Percentiles rank a stretch among this genome's conserved stretches.
Evolutionary conservation across 2,113 vertebrate genomes (phyloP).

Genomic region (Orientallactaga bullata): DNA sequence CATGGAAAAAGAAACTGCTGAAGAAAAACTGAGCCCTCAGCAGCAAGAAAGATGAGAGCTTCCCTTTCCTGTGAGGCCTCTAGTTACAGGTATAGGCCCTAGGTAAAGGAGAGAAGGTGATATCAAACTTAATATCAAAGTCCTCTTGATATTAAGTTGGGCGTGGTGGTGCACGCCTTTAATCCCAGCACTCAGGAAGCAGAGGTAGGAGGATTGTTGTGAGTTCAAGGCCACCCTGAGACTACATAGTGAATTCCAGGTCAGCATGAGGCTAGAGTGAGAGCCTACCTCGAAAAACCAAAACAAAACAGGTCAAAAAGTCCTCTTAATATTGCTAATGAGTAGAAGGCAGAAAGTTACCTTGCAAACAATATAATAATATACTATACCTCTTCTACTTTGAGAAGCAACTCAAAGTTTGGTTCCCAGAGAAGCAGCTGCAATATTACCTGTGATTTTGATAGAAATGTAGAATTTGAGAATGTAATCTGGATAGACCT

Average conservation of each 20-base stretch:
- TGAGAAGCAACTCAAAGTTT: background rate
- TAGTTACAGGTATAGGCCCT: background rate
- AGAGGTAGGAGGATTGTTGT: no score
- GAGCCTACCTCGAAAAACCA: no score
- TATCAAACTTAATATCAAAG: no score
- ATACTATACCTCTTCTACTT: background rate
- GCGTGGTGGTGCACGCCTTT: no score
- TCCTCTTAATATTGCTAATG: background rate
- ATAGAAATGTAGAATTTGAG: background rate
- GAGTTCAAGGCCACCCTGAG: no score
- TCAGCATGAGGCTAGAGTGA: no score
- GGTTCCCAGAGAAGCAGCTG: background rate
- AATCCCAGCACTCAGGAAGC: no score
- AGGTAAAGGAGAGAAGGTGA: background rate
- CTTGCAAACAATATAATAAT: background rate
- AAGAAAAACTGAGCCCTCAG: background rate
- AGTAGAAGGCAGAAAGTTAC: background rate
- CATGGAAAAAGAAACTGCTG: background rate
- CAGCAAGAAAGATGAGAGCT: background rate
- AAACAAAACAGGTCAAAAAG: no score
- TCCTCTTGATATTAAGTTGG: no score
- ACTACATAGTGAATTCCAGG: no score
- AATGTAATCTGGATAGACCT: constrained; percentile 18
- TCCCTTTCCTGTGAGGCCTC: background rate
- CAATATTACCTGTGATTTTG: background rate